Evolutionary conservation across 2,113 vertebrate species (phyloP), one percentile per base, ranked within the genome.

Genomic region (Phrynocephalus versicolor): DNA sequence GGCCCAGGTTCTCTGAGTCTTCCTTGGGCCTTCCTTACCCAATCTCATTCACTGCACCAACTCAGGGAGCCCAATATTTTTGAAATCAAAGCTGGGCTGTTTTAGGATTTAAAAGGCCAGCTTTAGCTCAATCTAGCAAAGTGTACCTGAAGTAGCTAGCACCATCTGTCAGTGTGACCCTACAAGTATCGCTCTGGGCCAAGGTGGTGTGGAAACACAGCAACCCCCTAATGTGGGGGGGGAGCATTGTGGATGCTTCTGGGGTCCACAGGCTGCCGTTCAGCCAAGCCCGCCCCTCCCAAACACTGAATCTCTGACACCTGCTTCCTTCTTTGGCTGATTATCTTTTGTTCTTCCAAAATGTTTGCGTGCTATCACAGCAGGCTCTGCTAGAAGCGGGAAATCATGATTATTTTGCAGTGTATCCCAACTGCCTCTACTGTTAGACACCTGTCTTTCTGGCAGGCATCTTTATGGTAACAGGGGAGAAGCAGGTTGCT

Each of bases 361-460:
- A 84, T 84, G 71, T 87, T 74, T 41, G 33, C 70, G 65, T 82
- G 93, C 93, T 89, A 87, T 76, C 41, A 35, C 85, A 85, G 83
- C 85, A 89, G 91, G 84, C 91, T 80, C 87, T 57, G 88, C 84
- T 91, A 73, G 89, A 88, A 92, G 89, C 86, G 18, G 0, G 85
- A 88, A 90, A 95, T 91, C 89, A 90, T 94, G 73, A 94, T 94
- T 91, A 88, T 93, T 93, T 89, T 90, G 86, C 86, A 81, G 88
- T 91, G 87, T 83, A 88, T 91, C 92, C 90, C 92, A 88, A 94
- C 92, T 93, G 94, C 91, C 84, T 92, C 77, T 85, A 92, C 13
- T 90, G 91, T 95, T 95, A 94, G 93, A 94, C 94, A 95, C 94
- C 94, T 95, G 94, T 90, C 84, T 89, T 91, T 79, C 92, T 95